Base-by-base conservation (phyloP, 2,113 vertebrate species). In the Furnarius figulus region DNA sequence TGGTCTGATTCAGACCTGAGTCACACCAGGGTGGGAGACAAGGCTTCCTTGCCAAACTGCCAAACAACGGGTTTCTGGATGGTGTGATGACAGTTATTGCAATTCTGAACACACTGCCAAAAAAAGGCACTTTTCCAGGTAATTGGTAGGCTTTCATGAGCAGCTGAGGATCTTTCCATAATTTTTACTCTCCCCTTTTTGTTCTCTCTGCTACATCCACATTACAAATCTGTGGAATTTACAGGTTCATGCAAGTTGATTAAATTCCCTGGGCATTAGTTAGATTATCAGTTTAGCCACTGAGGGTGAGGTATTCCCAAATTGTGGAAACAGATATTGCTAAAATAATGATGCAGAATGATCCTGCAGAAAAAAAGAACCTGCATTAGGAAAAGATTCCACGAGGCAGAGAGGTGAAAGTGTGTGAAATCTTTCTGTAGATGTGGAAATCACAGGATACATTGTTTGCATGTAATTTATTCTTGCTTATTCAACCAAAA, bases 401-500 rank as follows among this genome's bases (percentile, higher is more conserved):
- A 92, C 68, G 65, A 87, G 76, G 63, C 68, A 87, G 53, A 77
- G 49, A 85, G 83, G 88, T 92, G 72, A 73, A 83, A 73, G 23
- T 12, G 28, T 4, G 31, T 49, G 78, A 50, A 91, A 78, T 88
- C 42, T 33, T 87, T 37, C 71, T 53, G 59, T 3, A 78, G 79
- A 83, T 28, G 22, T 70, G 53, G 58, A 94, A 91, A 87, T 67
- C 67, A 58, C 0, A 53, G 72, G 76, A 74, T 44, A 11, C n/a
- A n/a, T 35, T 91, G 72, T 95, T 93, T 82, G 56, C 50, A 55
- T 18, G 10, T 74, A 63, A 90, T 93, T 95, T 63, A 74, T 77
- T 92, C 89, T 55, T 81, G 92, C 83, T 95, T 80, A 84, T 90
- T 92, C 92, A 93, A 92, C 83, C 79, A 59, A 85, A 94, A 88